Evolutionary conservation across 2,113 vertebrate genomes (phyloP).

Genomic region (Gadus chalcogrammus): DNA sequence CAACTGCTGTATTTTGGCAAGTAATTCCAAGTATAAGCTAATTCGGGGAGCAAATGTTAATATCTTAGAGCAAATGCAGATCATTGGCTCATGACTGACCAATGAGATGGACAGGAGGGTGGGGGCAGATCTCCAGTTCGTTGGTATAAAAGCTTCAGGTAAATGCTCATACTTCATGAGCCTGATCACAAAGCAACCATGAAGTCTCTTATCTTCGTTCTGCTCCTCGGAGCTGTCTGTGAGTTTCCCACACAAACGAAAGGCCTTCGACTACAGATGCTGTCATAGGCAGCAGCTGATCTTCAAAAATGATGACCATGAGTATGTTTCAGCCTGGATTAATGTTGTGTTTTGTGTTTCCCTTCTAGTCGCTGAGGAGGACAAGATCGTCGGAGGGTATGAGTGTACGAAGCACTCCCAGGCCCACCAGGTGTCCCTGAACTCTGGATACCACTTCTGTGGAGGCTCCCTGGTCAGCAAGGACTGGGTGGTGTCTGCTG

Average conservation of each 20-base stretch:
- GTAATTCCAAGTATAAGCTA: too few species aligned
- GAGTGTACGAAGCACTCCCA: constrained; percentile 61
- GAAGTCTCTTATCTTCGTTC: constrained; percentile 68
- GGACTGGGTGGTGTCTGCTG: constrained; percentile 65
- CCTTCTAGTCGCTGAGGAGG: constrained; percentile 62
- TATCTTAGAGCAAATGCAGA: background rate
- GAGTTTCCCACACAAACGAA: constrained; percentile 24
- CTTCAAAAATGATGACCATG: background rate
- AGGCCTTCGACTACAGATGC: too few species aligned
- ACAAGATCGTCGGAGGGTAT: constrained; percentile 71
- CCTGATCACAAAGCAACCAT: constrained; percentile 60
- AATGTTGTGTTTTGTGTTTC: constrained; percentile 8
- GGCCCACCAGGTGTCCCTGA: constrained; percentile 67
- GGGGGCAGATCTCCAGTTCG: constrained; percentile 16
- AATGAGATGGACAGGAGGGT: constrained; percentile 3
- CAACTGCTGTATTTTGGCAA: too few species aligned
- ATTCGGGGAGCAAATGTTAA: too few species aligned
- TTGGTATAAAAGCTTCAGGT: background rate
- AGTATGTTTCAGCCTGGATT: too few species aligned
- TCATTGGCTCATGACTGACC: constrained; percentile 42
- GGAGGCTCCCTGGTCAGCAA: constrained; percentile 65
- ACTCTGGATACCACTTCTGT: constrained; percentile 70
- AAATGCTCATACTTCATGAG: constrained; percentile 19
- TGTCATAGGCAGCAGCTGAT: too few species aligned
- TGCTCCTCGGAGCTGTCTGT: constrained; percentile 72